A percentile compares a stretch with the other conserved stretches of the same genome.
Conservation (phyloP, 2,888 invertebrate genomes). For the Margaritifera margaritifera region DNA sequence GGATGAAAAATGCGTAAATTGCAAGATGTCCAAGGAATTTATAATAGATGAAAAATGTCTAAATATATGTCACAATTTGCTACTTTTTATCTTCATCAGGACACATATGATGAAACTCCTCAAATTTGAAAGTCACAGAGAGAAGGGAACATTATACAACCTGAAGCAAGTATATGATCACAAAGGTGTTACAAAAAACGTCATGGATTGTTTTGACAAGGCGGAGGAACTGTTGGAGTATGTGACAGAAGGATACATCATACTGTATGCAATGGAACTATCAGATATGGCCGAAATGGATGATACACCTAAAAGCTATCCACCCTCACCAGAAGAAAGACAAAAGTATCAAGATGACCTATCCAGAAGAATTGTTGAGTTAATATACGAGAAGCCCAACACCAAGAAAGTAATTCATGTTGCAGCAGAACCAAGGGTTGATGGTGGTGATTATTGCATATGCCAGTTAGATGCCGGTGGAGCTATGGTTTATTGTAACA, state of each 20-base stretch:
- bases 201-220: conserved; percentile 19
- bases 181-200: conserved; percentile 10
- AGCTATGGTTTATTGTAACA: conserved; percentile 9
- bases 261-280: conserved; percentile 9
- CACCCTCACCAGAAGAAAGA: not conserved
- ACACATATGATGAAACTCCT: conserved; percentile 19
- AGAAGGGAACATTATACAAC: conserved; percentile 21
- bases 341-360: not conserved
- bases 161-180: conserved; percentile 13
- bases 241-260: conserved; percentile 7
- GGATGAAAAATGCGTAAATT: too few species aligned
- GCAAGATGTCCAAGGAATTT: too few species aligned
- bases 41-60: too few species aligned
- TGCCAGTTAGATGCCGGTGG: conserved; percentile 10
- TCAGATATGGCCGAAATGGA: conserved; percentile 3
- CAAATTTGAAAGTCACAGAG: conserved; percentile 13
- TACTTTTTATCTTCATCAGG: conserved; percentile 5
- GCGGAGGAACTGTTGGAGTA: conserved; percentile 11
- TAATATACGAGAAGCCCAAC: conserved; percentile 4
- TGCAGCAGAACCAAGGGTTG: not conserved
- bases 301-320: conserved; percentile 1
- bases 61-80: not conserved
- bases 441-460: not conserved
- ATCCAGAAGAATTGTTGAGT: conserved; percentile 1
- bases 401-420: conserved; percentile 4